These are phyloP conservation scores for Forpus xanthops DNA, from an alignment of 2,797 vertebrate genomes.

Conservation along the genomic window DNA sequence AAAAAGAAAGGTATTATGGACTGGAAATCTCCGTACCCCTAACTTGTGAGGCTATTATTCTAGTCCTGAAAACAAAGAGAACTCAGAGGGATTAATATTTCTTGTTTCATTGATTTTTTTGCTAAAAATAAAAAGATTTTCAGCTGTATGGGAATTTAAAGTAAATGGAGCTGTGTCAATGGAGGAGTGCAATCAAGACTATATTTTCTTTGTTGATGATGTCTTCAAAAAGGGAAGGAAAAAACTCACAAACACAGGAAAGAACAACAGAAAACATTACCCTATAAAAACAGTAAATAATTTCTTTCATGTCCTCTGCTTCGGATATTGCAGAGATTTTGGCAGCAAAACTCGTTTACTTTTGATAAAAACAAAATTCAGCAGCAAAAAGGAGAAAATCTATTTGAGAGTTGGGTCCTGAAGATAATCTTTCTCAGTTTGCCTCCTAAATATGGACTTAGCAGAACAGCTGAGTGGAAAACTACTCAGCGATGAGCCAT, in stretches of 20 bases:
- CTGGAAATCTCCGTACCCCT: neutral
- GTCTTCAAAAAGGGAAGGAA: neutral
- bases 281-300: neutral
- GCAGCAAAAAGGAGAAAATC: neutral
- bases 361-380: neutral
- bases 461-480: neutral
- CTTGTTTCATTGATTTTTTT: neutral
- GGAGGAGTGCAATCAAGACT: neutral
- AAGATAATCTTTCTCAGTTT: neutral
- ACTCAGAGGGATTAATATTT: neutral
- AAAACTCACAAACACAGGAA: neutral
- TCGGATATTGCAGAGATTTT: neutral
- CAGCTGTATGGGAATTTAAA: neutral
- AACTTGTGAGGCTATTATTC: neutral
- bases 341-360: neutral
- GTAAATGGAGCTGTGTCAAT: neutral
- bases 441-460: neutral
- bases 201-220: neutral
- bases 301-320: neutral
- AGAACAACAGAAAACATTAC: neutral
- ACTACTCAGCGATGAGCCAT: fast-evolving
- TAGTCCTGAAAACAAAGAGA: neutral
- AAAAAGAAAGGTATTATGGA: neutral
- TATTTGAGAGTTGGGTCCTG: neutral
- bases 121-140: neutral